These are phyloP conservation scores for Rhinolophus sinicus DNA, from an alignment of 2,113 vertebrate species.

Conservation along the genomic window DNA sequence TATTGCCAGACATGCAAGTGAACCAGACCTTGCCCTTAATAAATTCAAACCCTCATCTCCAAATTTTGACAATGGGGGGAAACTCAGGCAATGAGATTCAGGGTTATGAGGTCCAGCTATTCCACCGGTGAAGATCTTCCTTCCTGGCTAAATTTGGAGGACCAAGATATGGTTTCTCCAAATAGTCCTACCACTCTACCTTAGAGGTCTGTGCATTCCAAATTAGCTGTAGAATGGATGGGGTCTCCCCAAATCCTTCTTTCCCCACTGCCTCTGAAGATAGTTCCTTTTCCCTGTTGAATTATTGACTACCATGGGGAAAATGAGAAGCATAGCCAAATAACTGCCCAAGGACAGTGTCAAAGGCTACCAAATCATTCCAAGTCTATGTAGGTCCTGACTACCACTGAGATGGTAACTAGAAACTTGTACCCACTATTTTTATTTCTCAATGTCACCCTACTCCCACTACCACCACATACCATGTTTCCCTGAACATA, in stretches of 20 bases:
- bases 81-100: background rate
- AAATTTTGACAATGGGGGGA: slow-evolving; percentile 15
- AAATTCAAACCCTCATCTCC: slow-evolving; percentile 21
- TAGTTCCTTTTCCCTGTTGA: slow-evolving; percentile 27
- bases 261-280: slow-evolving; percentile 9
- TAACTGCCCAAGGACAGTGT: slow-evolving; percentile 29
- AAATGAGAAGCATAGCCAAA: slow-evolving; percentile 42
- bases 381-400: slow-evolving; percentile 15
- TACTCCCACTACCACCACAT: background rate
- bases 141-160: slow-evolving; percentile 11
- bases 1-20: slow-evolving; percentile 10
- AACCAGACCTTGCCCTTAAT: slow-evolving; percentile 10
- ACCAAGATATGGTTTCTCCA: slow-evolving; percentile 16
- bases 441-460: background rate
- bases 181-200: background rate
- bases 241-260: background rate
- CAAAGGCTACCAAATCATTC: slow-evolving; percentile 46
- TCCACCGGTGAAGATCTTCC: background rate
- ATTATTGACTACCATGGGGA: background rate
- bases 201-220: slow-evolving; percentile 1
- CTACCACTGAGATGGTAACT: background rate
- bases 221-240: slow-evolving; percentile 17
- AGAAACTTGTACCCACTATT: slow-evolving; percentile 24
- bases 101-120: background rate
- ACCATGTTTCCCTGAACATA: no score